Evolutionary conservation across 2,113 vertebrate genomes (phyloP).

Genomic region (Aix galericulata): DNA sequence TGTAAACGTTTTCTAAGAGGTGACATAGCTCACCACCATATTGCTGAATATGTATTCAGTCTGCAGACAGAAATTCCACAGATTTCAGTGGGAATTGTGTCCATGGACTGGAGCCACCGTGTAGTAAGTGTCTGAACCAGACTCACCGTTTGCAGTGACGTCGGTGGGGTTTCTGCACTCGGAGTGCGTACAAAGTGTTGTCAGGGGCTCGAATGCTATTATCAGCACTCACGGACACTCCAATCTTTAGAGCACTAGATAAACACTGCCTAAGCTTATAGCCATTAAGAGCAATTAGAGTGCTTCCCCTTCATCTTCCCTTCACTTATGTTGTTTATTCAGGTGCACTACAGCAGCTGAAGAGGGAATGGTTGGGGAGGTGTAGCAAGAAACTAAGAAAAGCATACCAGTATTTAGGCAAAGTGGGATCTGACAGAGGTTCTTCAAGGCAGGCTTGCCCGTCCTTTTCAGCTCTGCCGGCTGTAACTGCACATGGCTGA

Average conservation of each 20-base stretch:
- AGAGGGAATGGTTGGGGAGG: background rate
- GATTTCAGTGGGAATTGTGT: background rate
- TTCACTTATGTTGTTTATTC: slow-evolving; percentile 40
- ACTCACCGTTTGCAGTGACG: background rate
- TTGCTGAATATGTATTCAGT: background rate
- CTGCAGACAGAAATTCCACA: background rate
- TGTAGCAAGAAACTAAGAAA: background rate
- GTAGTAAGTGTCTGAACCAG: background rate
- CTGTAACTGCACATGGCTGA: background rate
- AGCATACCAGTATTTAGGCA: background rate
- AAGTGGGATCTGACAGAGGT: background rate
- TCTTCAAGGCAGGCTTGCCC: background rate
- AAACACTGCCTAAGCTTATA: background rate
- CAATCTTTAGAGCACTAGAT: background rate
- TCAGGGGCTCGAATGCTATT: background rate
- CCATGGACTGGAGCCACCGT: accelerated
- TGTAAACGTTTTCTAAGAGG: background rate
- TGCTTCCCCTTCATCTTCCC: background rate
- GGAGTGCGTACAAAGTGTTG: background rate
- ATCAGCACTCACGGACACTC: background rate
- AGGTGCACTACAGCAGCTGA: slow-evolving; percentile 36
- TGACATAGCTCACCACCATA: background rate
- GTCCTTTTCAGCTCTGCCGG: background rate
- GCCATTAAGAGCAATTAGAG: background rate
- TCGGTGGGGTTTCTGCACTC: background rate